These are phyloP conservation scores for Plusia festucae DNA, from an alignment of 2,888 invertebrate genomes.

Conservation along the genomic window DNA sequence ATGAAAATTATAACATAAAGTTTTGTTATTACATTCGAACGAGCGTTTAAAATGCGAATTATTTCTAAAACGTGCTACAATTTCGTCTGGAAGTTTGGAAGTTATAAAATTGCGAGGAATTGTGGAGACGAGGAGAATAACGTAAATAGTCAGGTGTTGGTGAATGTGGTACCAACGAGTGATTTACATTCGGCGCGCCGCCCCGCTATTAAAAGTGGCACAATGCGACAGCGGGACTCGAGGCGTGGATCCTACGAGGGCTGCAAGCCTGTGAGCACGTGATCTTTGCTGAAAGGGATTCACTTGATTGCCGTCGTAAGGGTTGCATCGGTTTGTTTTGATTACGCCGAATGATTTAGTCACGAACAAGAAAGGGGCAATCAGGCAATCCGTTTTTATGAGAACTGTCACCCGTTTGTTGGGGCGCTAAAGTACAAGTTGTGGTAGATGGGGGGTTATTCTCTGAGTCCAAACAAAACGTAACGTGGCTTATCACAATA, in stretches of 20 bases:
- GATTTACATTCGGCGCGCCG: constrained; percentile 78
- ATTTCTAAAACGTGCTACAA: constrained; percentile 77
- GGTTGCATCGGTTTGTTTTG: not conserved
- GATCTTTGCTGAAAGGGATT: constrained; percentile 32
- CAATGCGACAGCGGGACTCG: constrained; percentile 39
- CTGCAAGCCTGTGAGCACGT: constrained; percentile 45
- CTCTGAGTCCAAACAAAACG: too few species aligned
- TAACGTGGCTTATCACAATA: too few species aligned
- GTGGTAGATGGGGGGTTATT: too few species aligned
- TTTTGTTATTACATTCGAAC: constrained; percentile 54
- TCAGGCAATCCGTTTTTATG: not conserved
- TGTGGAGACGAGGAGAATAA: constrained; percentile 72
- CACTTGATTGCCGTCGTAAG: constrained; percentile 2
- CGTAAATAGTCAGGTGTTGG: constrained; percentile 81
- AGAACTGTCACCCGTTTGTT: not conserved
- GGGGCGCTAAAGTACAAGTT: not conserved
- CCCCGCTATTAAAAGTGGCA: constrained; percentile 78
- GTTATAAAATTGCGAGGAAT: constrained; percentile 77
- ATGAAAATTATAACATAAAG: constrained; percentile 47
- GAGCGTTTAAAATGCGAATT: constrained; percentile 65
- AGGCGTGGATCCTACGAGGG: constrained; percentile 2
- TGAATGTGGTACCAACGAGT: constrained; percentile 63
- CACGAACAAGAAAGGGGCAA: not conserved
- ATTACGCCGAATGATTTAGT: not conserved
- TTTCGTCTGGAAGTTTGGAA: constrained; percentile 75